phyloP scores from a whole-genome alignment of 2,888 invertebrate genomes.

The Rotaria sp. region DNA sequence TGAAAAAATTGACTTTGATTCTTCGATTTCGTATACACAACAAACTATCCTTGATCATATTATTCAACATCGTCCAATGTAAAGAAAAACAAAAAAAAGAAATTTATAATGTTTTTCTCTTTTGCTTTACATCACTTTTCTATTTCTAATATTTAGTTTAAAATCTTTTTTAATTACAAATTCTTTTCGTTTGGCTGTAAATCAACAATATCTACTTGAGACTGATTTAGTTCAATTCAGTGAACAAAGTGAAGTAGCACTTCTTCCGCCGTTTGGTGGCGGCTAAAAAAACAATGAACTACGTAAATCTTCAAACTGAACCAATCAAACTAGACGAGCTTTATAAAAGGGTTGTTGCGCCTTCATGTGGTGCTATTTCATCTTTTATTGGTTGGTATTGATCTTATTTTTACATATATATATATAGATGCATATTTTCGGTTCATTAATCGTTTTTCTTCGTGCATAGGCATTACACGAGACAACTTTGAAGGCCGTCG shows the following conservation, averaged over 20 bases:
- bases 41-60: not conserved
- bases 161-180: not conserved
- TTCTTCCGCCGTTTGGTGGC: constrained; percentile 24
- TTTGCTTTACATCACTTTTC: not conserved
- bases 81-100: not conserved
- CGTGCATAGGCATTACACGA: constrained; percentile 51
- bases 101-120: not conserved
- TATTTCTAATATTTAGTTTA: not conserved
- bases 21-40: not conserved
- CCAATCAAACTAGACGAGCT: not conserved
- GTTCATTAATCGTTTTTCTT: not conserved
- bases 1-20: not conserved
- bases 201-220: not conserved
- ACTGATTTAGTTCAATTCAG: not conserved
- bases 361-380: constrained; percentile 74
- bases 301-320: not conserved
- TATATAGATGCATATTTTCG: not conserved
- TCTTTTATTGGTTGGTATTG: constrained; percentile 68
- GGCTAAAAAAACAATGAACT: not conserved
- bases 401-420: not conserved
- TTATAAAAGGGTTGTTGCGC: constrained; percentile 46
- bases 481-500: constrained; percentile 56
- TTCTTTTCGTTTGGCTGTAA: not conserved
- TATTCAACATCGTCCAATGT: constrained; percentile 6
- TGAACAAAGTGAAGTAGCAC: not conserved